A percentile compares a stretch with the other conserved stretches of the same genome.
phyloP scores from a whole-genome alignment of 1,140 invertebrate species.

The Adelges cooleyi region DNA sequence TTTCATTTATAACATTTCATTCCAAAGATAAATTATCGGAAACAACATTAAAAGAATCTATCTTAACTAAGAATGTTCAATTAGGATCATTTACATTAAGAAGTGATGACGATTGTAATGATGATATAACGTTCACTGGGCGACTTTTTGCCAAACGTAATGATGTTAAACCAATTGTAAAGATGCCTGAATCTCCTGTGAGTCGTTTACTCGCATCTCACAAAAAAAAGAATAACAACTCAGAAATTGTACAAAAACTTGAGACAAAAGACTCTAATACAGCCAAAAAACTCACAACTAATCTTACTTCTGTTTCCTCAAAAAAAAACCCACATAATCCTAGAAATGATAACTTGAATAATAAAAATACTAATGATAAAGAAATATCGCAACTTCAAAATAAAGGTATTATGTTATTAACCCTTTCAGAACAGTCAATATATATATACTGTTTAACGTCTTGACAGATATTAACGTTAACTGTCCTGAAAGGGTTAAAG shows the following conservation, averaged over 20 bases:
- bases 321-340: too few relatives aligned
- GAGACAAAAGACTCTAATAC: background rate
- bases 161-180: conserved; percentile 1
- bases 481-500: too few relatives aligned
- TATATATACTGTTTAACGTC: too few relatives aligned
- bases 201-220: conserved; percentile 1
- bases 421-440: too few relatives aligned
- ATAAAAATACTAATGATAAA: too few relatives aligned
- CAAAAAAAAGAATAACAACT: background rate
- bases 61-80: conserved; percentile 22
- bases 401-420: too few relatives aligned
- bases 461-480: too few relatives aligned
- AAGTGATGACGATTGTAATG: conserved; percentile 38
- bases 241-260: background rate
- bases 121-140: conserved; percentile 42
- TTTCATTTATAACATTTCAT: conserved; percentile 63
- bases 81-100: conserved; percentile 53
- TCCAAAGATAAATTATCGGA: conserved; percentile 13
- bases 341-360: too few relatives aligned
- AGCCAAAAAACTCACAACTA: background rate
- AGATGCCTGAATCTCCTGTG: conserved; percentile 9
- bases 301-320: too few relatives aligned
- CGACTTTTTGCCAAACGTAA: conserved; percentile 43
- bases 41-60: conserved; percentile 29
- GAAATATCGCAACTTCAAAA: too few relatives aligned